Base-by-base conservation (phyloP, 2,888 invertebrate genomes). In the Phytoseiulus persimilis region DNA sequence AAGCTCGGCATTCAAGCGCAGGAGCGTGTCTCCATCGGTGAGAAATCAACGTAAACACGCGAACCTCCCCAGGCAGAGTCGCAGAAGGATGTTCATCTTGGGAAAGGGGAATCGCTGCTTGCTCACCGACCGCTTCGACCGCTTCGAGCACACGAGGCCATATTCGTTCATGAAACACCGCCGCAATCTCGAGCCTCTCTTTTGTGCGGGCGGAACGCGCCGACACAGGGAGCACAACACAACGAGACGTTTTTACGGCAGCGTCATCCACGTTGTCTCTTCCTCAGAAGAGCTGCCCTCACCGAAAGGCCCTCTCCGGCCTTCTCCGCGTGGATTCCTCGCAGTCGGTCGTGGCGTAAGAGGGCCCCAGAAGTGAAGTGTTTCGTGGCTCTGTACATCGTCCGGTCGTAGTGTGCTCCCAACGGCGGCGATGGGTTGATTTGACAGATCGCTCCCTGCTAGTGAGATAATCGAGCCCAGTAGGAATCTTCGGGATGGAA, bases 341-440 rank as follows among this genome's bases (percentile, higher is more conserved):
- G 28, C 65, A 65, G 65, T 65, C 65, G 65, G 65, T 65, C 65
- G 65, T 65, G 28, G 65, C 65, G 65, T 65, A 65, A 65, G 18
- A 65, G 65, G 65, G 65, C 65, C 65, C 65, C 65, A 65, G 65
- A 65, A 65, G 65, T 65, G 65, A 65, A 65, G 65, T 65, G 65
- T 65, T 65, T 28, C 65, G 65, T 65, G 65, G 65, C 65, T 65
- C 65, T 65, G 28, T 28, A 28, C 65, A 23, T 65, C 65, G 65
- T 14, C 65, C 65, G 65, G 65, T 28, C 28, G 18, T 23, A 28
- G 65, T 11, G 65, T 65, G 65, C 65, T 65, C 65, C 65, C 65
- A 28, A 28, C 28, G 65, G 18, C 65, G 65, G 65, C 65, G 65
- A 65, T 65, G 65, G 65, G 65, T 23, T 65, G 65, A 65, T 65